phyloP scores from a whole-genome alignment of 2,797 vertebrate species.

The Spinus pinus region DNA sequence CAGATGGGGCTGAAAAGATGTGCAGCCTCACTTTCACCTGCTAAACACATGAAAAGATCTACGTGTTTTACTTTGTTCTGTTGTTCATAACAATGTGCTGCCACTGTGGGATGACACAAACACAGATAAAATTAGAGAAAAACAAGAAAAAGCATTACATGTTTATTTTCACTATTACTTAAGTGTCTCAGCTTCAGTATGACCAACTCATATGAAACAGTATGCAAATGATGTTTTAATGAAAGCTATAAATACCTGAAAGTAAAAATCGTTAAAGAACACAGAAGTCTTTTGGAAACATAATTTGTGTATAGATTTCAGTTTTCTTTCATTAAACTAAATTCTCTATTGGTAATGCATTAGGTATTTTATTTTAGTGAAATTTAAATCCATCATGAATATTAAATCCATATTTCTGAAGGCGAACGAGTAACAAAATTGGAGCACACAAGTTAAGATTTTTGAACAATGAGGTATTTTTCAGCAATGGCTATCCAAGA shows the following conservation, averaged over 20 bases:
- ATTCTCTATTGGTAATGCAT: background rate
- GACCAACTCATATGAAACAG: background rate
- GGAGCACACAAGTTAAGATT: background rate
- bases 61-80: background rate
- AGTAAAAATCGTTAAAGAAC: background rate
- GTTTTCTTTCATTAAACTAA: slow-evolving; percentile 2
- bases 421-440: background rate
- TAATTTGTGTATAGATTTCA: background rate
- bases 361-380: slow-evolving; percentile 24
- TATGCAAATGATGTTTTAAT: background rate
- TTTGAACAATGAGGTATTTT: slow-evolving; percentile 42
- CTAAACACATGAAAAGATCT: background rate
- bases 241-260: slow-evolving; percentile 25
- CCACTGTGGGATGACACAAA: background rate
- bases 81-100: background rate
- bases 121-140: background rate
- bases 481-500: slow-evolving; percentile 3
- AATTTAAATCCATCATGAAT: slow-evolving; percentile 33
- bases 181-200: background rate
- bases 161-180: background rate
- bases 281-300: background rate
- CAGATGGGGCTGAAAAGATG: background rate
- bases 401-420: slow-evolving; percentile 58
- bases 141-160: background rate
- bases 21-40: background rate